These are phyloP conservation scores for Alviniconcha strummeri DNA, from an alignment of 2,888 invertebrate species.

Conservation along the genomic window DNA sequence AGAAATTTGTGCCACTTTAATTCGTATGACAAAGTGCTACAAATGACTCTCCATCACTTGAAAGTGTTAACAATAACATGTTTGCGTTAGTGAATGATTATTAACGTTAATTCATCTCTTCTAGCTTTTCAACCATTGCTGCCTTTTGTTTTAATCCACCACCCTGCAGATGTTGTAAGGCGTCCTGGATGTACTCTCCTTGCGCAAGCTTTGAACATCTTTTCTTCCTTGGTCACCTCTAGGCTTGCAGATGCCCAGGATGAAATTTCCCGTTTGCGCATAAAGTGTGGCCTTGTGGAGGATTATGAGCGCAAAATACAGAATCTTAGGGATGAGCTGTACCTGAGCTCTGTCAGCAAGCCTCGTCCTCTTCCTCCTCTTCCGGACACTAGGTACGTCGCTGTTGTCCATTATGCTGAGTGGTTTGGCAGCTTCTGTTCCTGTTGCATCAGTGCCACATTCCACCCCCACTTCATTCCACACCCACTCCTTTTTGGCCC, in stretches of 20 bases:
- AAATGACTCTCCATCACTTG: constrained; percentile 8
- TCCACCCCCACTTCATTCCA: no score
- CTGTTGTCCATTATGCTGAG: neutral
- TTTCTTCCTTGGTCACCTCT: constrained; percentile 31
- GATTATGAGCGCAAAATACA: constrained; percentile 69
- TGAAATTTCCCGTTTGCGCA: constrained; percentile 63
- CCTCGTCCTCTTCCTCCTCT: constrained; percentile 26
- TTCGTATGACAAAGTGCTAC: neutral
- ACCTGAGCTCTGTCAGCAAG: constrained; percentile 17
- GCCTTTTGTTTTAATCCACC: no score
- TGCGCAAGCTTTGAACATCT: neutral
- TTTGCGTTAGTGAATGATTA: no score
- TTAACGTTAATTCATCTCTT: no score
- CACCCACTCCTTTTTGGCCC: no score
- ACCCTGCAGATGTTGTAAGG: neutral
- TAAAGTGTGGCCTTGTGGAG: constrained; percentile 63
- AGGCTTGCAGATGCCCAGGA: constrained; percentile 66
- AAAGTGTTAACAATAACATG: neutral
- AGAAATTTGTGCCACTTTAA: no score
- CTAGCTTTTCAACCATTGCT: no score
- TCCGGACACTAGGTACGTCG: constrained; percentile 26
- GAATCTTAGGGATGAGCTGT: constrained; percentile 65
- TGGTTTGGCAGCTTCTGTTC: no score
- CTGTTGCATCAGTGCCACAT: no score
- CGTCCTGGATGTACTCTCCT: neutral